Conservation (phyloP, 2,888 invertebrate species). For the Blastobasis adustella region DNA sequence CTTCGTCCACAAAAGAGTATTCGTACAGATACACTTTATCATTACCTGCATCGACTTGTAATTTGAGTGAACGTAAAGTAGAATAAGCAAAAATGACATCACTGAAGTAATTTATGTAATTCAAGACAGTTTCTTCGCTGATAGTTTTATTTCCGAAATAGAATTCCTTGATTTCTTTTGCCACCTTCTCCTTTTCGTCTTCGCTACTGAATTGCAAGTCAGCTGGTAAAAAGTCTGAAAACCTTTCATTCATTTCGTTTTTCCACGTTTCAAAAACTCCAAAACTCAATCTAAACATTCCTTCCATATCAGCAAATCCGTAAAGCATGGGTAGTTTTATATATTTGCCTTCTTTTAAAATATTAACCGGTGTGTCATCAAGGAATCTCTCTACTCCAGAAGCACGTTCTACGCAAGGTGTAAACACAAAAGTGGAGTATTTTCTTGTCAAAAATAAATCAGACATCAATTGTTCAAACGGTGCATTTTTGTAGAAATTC, state of each 20-base stretch:
- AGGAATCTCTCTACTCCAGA: slow-evolving; percentile 25
- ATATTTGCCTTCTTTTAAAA: slow-evolving; percentile 26
- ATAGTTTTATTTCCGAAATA: slow-evolving; percentile 29
- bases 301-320: slow-evolving; percentile 44
- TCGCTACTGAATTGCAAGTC: slow-evolving; percentile 30
- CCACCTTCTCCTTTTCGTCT: slow-evolving; percentile 25
- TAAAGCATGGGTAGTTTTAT: slow-evolving; percentile 33
- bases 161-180: slow-evolving; percentile 27
- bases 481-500: slow-evolving; percentile 31
- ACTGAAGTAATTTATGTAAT: slow-evolving; percentile 29
- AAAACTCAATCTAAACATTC: slow-evolving; percentile 21
- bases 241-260: slow-evolving; percentile 36
- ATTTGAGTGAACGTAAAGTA: slow-evolving; percentile 20
- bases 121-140: slow-evolving; percentile 19
- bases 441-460: slow-evolving; percentile 14
- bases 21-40: slow-evolving; percentile 30
- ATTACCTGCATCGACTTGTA: slow-evolving; percentile 24
- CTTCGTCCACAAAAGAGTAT: slow-evolving; percentile 27
- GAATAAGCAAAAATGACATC: slow-evolving; percentile 28
- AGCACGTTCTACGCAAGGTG: slow-evolving; percentile 19
- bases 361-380: slow-evolving; percentile 28
- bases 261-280: slow-evolving; percentile 28
- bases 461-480: slow-evolving; percentile 25
- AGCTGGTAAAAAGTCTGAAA: slow-evolving; percentile 40
- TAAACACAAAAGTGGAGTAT: slow-evolving; percentile 18